Evolutionary conservation across 2,888 invertebrate genomes (phyloP), one percentile per base, ranked within the genome.

Genomic region (Drosophila bunnanda): DNA sequence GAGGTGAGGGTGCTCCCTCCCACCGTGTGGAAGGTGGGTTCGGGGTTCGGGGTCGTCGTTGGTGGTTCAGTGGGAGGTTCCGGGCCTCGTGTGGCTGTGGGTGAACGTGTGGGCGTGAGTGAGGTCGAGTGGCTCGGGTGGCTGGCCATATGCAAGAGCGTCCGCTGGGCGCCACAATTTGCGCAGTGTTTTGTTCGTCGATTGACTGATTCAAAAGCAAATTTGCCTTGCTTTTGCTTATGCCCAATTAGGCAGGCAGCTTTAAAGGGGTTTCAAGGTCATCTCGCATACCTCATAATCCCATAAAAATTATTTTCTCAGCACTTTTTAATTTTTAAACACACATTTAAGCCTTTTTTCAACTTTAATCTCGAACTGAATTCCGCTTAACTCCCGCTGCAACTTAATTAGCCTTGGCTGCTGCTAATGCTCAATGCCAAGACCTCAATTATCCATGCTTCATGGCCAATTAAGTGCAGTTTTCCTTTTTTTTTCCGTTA

Each of bases 181-280:
- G 82, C 82, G 80, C 86, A 85, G 82, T 85, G 77, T 84, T 65
- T 55, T 78, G 76, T 69, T 68, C 54, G 72, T 81, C 80, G 81
- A 87, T 78, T 58, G 76, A 77, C 78, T 87, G 79, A 81, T 81
- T 81, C 81, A 68, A 78, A 66, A 59, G 71, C 44, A 59, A 53
- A 46, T 57, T 69, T 64, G 44, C 44, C 46, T 28, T 46, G 44
- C 39, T 32, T 50, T 46, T 68, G 44, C 41, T 28, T 43, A 41
- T 36, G 73, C 38, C 53, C 57, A 53, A 53, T 71, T 71, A 59
- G 59, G 36, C 59, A 50, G 48, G 22, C 50, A 50, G 59, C 22
- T 50, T 71, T 50, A 36, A 71, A 50, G 41, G 9, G 59, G 17
- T 36, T 43, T 59, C 60, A 50, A 68, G 57, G 71, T 72, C 41